phyloP scores from a whole-genome alignment of 2,113 vertebrate genomes.

The Rynchops niger region DNA sequence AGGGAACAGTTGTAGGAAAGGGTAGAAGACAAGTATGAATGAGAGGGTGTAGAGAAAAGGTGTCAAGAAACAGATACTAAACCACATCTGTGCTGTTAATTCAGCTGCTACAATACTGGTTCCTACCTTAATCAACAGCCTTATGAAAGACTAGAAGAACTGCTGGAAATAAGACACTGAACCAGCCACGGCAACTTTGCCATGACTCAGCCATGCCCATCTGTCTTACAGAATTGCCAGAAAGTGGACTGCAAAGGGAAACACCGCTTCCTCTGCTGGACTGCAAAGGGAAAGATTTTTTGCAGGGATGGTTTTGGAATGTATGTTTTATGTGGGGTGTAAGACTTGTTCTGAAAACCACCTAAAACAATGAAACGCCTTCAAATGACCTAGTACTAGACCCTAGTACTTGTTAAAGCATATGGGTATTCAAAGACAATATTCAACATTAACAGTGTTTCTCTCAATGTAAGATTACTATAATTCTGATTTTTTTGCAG shows the following conservation, averaged over 20 bases:
- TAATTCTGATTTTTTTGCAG: not conserved
- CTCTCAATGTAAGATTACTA: not conserved
- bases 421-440: not conserved
- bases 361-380: not conserved
- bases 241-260: not conserved
- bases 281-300: not conserved
- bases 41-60: not conserved
- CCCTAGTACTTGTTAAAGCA: not conserved
- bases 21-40: not conserved
- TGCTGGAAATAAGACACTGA: not conserved
- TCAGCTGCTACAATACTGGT: not conserved
- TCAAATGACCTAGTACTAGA: accelerated
- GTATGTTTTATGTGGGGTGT: not conserved
- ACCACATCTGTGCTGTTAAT: not conserved
- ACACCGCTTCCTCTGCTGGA: not conserved
- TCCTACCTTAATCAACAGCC: not conserved
- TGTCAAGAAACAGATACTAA: not conserved
- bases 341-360: not conserved
- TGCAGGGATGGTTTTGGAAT: not conserved
- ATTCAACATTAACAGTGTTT: not conserved
- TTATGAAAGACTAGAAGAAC: not conserved
- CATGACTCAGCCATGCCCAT: not conserved
- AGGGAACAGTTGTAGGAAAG: not conserved
- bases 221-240: not conserved
- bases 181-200: not conserved